phyloP scores from a whole-genome alignment of 2,888 invertebrate genomes.

The Microplitis deprimator region DNA sequence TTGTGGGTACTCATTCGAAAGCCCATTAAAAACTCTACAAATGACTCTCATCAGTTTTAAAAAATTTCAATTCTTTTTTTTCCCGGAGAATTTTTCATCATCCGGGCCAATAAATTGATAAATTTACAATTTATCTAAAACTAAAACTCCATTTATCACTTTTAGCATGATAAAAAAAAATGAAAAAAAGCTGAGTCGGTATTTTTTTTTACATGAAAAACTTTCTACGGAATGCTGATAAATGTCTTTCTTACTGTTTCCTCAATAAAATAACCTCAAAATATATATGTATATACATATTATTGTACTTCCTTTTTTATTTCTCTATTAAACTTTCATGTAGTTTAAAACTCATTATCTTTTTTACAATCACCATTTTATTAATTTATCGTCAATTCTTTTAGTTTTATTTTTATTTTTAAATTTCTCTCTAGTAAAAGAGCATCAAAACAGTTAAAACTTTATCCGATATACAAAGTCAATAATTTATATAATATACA shows the following conservation, averaged over 20 bases:
- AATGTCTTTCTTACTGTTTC: conserved; percentile 2
- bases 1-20: too few species aligned
- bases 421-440: not conserved
- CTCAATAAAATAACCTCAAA: conserved; percentile 6
- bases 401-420: not conserved
- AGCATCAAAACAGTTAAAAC: too few species aligned
- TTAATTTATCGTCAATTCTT: conserved; percentile 21
- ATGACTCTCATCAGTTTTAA: too few species aligned
- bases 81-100: not conserved
- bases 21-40: too few species aligned
- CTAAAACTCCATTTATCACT: not conserved
- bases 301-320: conserved; percentile 11
- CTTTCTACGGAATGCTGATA: not conserved
- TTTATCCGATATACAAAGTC: too few species aligned
- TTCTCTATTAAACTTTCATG: conserved; percentile 6
- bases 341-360: conserved; percentile 13
- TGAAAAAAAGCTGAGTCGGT: not conserved
- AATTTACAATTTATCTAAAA: not conserved
- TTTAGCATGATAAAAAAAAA: not conserved
- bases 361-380: conserved; percentile 7
- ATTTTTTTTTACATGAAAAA: not conserved
- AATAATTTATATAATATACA: too few species aligned
- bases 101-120: not conserved
- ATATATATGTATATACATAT: not conserved
- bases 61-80: not conserved